Evolutionary conservation across 2,113 vertebrate species (phyloP).

Genomic region (Hucho hucho): DNA sequence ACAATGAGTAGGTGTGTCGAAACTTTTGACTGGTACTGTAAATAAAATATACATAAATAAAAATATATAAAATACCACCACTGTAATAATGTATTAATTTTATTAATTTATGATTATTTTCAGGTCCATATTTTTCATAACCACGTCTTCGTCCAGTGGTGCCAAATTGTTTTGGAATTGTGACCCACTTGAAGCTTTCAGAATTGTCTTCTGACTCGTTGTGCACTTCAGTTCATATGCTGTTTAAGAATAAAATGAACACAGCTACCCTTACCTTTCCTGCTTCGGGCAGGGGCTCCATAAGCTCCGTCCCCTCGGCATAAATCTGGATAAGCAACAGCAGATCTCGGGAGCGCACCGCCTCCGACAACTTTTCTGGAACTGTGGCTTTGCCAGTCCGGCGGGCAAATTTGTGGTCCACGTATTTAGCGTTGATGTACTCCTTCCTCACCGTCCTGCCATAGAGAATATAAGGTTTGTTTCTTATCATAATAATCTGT

Average conservation of each 20-base stretch:
- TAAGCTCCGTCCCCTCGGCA: conserved; percentile 86
- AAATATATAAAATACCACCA: too few species aligned
- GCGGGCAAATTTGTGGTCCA: conserved; percentile 84
- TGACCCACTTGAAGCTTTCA: too few species aligned
- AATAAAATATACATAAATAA: too few species aligned
- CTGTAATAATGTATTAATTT: too few species aligned
- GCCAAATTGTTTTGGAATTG: too few species aligned
- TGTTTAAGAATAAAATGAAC: too few species aligned
- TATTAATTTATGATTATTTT: too few species aligned
- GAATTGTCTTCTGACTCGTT: background rate
- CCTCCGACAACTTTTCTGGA: conserved; percentile 82
- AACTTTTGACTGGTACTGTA: too few species aligned
- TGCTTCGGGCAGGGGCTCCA: conserved; percentile 83
- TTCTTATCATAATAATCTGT: background rate
- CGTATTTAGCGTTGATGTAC: conserved; percentile 88
- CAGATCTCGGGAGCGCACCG: conserved; percentile 85
- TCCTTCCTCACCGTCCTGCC: conserved; percentile 86
- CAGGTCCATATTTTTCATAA: too few species aligned
- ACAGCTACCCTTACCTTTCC: conserved; percentile 74
- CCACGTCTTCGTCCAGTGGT: too few species aligned
- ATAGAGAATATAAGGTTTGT: background rate
- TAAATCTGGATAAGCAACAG: conserved; percentile 89
- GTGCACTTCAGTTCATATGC: too few species aligned
- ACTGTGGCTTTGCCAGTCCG: conserved; percentile 76
- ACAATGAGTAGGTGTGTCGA: too few species aligned